Conservation (phyloP, 2,888 invertebrate species). For the Chalcosyrphus nemorum region DNA sequence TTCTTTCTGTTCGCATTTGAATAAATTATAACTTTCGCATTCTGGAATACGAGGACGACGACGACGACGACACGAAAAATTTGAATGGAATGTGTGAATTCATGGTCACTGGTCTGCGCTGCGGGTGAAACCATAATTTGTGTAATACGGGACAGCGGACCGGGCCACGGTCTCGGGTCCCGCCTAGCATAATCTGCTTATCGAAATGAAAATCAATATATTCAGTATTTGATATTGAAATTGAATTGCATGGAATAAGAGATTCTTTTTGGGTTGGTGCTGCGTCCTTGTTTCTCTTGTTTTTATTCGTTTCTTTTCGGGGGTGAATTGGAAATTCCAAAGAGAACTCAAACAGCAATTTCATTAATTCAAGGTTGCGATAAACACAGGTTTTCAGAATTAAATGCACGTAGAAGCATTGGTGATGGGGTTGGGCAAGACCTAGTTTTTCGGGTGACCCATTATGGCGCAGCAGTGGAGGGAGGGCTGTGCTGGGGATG, state of each 20-base stretch:
- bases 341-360: slow-evolving; percentile 47
- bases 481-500: not conserved
- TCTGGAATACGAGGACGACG: not conserved
- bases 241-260: slow-evolving; percentile 18
- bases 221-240: slow-evolving; percentile 30
- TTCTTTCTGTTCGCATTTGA: slow-evolving; percentile 62
- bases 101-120: slow-evolving; percentile 48
- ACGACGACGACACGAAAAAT: no score
- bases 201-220: slow-evolving; percentile 54
- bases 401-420: slow-evolving; percentile 54
- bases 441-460: slow-evolving; percentile 55
- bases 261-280: not conserved
- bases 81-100: slow-evolving; percentile 52
- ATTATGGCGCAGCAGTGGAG: no score
- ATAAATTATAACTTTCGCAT: slow-evolving; percentile 60
- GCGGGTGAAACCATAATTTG: slow-evolving; percentile 31
- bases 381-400: slow-evolving; percentile 55
- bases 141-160: not conserved
- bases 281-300: not conserved
- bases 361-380: slow-evolving; percentile 63
- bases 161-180: not conserved
- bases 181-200: slow-evolving; percentile 37
- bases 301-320: not conserved
- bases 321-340: slow-evolving; percentile 4
- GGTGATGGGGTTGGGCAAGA: not conserved